phyloP scores from a whole-genome alignment of 2,888 invertebrate species.

The Acanthoscelides obtectus region DNA sequence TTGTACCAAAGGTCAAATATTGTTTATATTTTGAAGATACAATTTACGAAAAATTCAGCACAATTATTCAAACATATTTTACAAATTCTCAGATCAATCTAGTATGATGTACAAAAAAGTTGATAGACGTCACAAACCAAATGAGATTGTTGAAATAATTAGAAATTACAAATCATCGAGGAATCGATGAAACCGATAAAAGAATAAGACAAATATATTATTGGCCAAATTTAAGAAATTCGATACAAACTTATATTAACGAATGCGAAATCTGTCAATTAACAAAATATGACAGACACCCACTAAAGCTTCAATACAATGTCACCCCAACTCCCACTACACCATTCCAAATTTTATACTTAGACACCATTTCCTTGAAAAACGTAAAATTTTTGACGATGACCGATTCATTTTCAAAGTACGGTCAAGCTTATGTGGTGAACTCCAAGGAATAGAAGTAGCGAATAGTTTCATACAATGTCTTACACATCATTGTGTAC shows the following conservation, averaged over 20 bases:
- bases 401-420: conserved; percentile 25
- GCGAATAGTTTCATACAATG: conserved; percentile 17
- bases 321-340: conserved; percentile 15
- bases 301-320: conserved; percentile 12
- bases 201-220: conserved; percentile 15
- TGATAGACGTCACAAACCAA: too few relatives aligned
- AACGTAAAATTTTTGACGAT: conserved; percentile 19
- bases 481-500: conserved; percentile 19
- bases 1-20: too few relatives aligned
- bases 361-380: conserved; percentile 11
- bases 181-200: conserved; percentile 5
- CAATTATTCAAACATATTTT: too few relatives aligned
- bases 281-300: conserved; percentile 20
- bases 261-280: conserved; percentile 15
- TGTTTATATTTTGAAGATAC: too few relatives aligned
- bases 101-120: too few relatives aligned
- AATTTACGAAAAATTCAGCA: too few relatives aligned
- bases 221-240: conserved; percentile 19
- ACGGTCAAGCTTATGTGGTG: conserved; percentile 21
- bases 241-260: conserved; percentile 19
- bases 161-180: too few relatives aligned
- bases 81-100: too few relatives aligned
- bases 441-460: conserved; percentile 17
- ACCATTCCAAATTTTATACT: conserved; percentile 16
- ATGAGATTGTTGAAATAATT: too few relatives aligned